phyloP scores from a whole-genome alignment of 1,140 invertebrate species.

The Bombus balteatus region DNA sequence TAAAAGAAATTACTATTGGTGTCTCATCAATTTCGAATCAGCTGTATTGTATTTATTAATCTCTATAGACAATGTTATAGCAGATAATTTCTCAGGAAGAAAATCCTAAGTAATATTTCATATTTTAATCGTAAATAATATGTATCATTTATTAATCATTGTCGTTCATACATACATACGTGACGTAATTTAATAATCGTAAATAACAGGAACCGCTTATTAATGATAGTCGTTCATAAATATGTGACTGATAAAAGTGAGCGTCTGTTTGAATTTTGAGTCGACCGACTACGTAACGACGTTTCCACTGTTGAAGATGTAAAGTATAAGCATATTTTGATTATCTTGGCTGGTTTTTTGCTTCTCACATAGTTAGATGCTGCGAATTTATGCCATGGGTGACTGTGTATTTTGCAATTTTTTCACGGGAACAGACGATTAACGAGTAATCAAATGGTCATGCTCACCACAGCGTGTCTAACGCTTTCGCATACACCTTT shows the following conservation, averaged over 20 bases:
- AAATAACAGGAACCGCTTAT: too few species aligned
- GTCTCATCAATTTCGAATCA: background rate
- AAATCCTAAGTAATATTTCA: too few species aligned
- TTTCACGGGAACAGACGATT: background rate
- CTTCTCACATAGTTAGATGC: background rate
- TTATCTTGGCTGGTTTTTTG: background rate
- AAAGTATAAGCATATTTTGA: background rate
- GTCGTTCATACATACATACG: too few species aligned
- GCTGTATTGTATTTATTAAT: background rate
- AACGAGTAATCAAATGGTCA: background rate
- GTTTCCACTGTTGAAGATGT: too few species aligned
- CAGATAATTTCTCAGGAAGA: background rate
- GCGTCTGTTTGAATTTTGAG: too few species aligned
- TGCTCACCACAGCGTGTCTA: conserved; percentile 74
- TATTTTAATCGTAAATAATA: too few species aligned
- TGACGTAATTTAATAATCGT: too few species aligned
- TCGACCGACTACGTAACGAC: too few species aligned
- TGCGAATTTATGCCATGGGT: background rate
- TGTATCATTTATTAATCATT: too few species aligned
- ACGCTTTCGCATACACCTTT: conserved; percentile 70
- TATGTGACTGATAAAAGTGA: too few species aligned
- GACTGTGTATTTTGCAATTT: background rate
- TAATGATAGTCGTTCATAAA: too few species aligned
- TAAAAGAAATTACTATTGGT: background rate
- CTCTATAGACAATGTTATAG: background rate